These are phyloP conservation scores for Stenurella melanura DNA, from an alignment of 2,888 invertebrate species.

Conservation along the genomic window DNA sequence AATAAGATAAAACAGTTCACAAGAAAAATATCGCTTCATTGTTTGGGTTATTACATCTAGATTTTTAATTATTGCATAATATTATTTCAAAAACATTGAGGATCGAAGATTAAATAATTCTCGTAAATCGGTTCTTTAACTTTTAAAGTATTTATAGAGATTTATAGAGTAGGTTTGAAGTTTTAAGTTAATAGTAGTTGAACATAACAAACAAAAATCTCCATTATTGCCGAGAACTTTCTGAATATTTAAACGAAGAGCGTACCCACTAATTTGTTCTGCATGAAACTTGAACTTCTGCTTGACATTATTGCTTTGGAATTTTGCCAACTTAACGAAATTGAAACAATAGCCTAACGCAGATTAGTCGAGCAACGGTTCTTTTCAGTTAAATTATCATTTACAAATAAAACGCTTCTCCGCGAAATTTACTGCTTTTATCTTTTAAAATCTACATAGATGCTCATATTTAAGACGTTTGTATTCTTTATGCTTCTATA, in stretches of 20 bases:
- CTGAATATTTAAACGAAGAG: slow-evolving; percentile 68
- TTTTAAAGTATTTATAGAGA: slow-evolving; percentile 8
- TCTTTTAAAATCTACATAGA: slow-evolving; percentile 13
- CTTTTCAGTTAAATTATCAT: slow-evolving; percentile 47
- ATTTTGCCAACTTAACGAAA: slow-evolving; percentile 69
- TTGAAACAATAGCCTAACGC: slow-evolving; percentile 71
- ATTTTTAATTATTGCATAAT: slow-evolving; percentile 10
- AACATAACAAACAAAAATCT: slow-evolving; percentile 54
- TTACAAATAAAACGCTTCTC: slow-evolving; percentile 37
- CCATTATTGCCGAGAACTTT: slow-evolving; percentile 63
- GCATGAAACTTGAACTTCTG: slow-evolving; percentile 69
- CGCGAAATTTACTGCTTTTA: not conserved
- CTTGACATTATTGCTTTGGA: slow-evolving; percentile 69
- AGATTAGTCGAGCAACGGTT: slow-evolving; percentile 61
- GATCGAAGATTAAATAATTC: not conserved
- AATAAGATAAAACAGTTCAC: not conserved
- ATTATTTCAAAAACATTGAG: not conserved
- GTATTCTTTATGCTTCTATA: not conserved
- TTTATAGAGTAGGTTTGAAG: slow-evolving; percentile 8
- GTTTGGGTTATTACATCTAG: not conserved
- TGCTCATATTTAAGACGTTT: not conserved
- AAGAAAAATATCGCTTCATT: not conserved
- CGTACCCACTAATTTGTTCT: slow-evolving; percentile 70
- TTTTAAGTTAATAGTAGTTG: slow-evolving; percentile 14
- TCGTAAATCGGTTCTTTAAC: slow-evolving; percentile 9